Conservation (phyloP, 2,113 vertebrate species). For the Penelope pileata region DNA sequence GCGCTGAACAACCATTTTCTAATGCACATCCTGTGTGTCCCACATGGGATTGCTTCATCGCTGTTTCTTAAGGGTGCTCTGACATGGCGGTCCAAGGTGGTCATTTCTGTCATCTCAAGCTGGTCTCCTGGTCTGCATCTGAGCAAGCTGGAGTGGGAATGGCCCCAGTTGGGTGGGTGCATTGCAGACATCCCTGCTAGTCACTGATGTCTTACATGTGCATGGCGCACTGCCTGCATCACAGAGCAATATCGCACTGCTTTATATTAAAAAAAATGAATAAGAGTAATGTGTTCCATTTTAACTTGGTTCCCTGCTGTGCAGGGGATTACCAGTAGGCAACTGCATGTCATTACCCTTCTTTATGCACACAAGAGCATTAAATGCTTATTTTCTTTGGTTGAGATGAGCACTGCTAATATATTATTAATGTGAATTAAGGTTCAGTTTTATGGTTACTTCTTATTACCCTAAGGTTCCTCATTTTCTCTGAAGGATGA, state of each 20-base stretch:
- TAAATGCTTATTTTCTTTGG: not conserved
- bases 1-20: not conserved
- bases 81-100: not conserved
- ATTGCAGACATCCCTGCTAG: not conserved
- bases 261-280: not conserved
- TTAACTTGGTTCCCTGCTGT: not conserved
- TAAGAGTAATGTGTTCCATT: not conserved
- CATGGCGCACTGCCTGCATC: not conserved
- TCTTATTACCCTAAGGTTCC: not conserved
- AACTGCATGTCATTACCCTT: not conserved
- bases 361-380: not conserved
- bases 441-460: not conserved
- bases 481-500: not conserved
- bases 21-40: not conserved
- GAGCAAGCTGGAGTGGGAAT: not conserved
- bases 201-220: not conserved
- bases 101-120: not conserved
- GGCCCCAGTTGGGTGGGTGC: not conserved
- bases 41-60: not conserved
- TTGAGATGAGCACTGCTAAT: slow-evolving; percentile 3
- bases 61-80: not conserved
- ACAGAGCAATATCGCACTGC: not conserved
- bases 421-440: not conserved
- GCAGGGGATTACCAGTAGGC: not conserved
- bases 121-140: not conserved